Percentiles rank a stretch among this genome's conserved stretches.
Evolutionary conservation across 2,797 vertebrate species (phyloP).

Genomic region (Glossophaga mutica): DNA sequence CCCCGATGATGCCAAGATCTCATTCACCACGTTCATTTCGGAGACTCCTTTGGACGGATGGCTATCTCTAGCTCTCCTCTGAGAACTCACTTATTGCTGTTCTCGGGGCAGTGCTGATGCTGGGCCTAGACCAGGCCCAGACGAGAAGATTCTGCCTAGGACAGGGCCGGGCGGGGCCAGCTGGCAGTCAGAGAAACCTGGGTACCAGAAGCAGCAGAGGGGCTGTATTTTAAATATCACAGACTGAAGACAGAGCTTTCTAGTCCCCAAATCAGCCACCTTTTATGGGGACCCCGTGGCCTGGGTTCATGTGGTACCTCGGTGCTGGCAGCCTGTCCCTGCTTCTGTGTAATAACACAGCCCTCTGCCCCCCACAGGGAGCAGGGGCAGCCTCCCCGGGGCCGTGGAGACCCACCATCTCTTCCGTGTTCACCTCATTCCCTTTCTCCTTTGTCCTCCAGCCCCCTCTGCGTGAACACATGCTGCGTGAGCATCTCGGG

Average conservation of each 20-base stretch:
- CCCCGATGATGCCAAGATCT: not conserved
- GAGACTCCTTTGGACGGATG: not conserved
- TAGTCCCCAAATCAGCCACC: not conserved
- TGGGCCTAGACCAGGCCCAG: not conserved
- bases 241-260: not conserved
- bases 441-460: not conserved
- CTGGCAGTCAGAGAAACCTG: not conserved
- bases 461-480: not conserved
- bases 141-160: not conserved
- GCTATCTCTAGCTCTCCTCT: not conserved
- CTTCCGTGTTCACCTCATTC: not conserved
- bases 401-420: not conserved
- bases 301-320: rapidly evolving
- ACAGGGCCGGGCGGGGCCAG: not conserved
- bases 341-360: not conserved
- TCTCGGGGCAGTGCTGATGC: not conserved
- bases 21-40: not conserved
- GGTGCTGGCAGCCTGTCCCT: not conserved
- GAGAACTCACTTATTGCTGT: rapidly evolving
- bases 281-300: rapidly evolving
- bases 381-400: not conserved
- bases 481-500: not conserved
- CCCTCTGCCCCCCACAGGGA: not conserved
- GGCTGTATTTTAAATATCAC: not conserved
- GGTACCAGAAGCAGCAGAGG: not conserved